Conservation (phyloP, 2,888 invertebrate genomes). For the Cataglyphis albicans region DNA sequence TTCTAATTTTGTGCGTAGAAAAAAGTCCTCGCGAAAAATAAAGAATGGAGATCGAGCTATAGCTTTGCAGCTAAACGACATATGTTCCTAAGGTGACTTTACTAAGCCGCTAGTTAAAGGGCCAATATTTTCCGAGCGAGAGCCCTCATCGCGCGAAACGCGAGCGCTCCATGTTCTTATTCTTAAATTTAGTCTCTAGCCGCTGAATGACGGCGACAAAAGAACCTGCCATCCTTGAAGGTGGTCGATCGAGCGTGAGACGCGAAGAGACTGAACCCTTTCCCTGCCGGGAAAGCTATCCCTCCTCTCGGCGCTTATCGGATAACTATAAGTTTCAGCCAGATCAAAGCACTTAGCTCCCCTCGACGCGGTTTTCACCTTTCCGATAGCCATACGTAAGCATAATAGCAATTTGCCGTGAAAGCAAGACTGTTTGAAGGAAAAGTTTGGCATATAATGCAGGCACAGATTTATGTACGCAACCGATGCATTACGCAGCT, state of each 20-base stretch:
- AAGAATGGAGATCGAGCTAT: not conserved
- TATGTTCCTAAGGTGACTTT: slow-evolving; percentile 4
- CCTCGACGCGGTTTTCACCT: slow-evolving; percentile 49
- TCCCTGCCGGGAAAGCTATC: slow-evolving; percentile 19
- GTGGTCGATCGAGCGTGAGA: slow-evolving; percentile 63
- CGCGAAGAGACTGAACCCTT: slow-evolving; percentile 53
- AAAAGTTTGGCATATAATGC: slow-evolving; percentile 61
- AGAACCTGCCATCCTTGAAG: slow-evolving; percentile 70
- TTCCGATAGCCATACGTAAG: slow-evolving; percentile 16
- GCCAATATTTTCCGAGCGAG: slow-evolving; percentile 44
- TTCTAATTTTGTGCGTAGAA: not conserved
- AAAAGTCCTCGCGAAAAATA: not conserved
- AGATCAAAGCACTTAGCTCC: slow-evolving; percentile 69
- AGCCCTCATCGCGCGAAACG: slow-evolving; percentile 22
- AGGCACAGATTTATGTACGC: slow-evolving; percentile 7
- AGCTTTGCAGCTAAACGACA: slow-evolving; percentile 5
- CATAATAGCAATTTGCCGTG: slow-evolving; percentile 57
- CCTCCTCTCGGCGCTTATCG: slow-evolving; percentile 67
- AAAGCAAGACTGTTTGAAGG: slow-evolving; percentile 43
- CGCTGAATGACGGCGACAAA: slow-evolving; percentile 56
- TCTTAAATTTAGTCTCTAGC: slow-evolving; percentile 65
- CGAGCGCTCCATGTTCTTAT: slow-evolving; percentile 44
- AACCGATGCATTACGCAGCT: slow-evolving; percentile 41
- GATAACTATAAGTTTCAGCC: slow-evolving; percentile 74
- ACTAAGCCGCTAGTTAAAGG: not conserved